Conservation (phyloP, 2,797 vertebrate species). For the Oreochromis grahami region DNA sequence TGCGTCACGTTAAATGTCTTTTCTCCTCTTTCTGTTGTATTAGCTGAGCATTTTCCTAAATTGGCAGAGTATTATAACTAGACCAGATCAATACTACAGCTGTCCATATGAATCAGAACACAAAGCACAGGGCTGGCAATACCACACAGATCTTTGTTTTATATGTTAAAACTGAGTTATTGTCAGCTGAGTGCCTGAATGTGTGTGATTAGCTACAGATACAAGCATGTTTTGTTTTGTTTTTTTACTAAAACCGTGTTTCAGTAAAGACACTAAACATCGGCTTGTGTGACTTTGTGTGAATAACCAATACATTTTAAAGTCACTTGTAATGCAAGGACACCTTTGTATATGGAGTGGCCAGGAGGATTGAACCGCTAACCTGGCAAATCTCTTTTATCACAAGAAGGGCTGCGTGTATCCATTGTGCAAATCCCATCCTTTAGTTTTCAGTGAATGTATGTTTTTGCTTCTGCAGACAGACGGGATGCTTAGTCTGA, state of each 20-base stretch:
- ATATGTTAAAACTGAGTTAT: not conserved
- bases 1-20: not conserved
- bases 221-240: rapidly evolving
- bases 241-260: not conserved
- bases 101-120: not conserved
- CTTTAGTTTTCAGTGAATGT: not conserved
- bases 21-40: not conserved
- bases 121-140: not conserved
- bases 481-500: not conserved
- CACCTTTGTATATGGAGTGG: not conserved
- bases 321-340: not conserved
- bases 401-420: not conserved
- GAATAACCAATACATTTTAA: not conserved
- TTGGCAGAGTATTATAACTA: not conserved
- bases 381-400: not conserved
- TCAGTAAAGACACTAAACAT: not conserved
- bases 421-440: not conserved
- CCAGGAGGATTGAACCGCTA: not conserved
- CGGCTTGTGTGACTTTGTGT: not conserved
- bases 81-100: not conserved
- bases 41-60: not conserved
- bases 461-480: not conserved
- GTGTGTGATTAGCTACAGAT: not conserved
- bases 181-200: not conserved
- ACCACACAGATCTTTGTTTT: not conserved